A percentile compares a stretch with the other conserved stretches of the same genome.
These are phyloP conservation scores for Cotesia chilonis DNA, from an alignment of 1,140 invertebrate genomes.

Conservation along the genomic window DNA sequence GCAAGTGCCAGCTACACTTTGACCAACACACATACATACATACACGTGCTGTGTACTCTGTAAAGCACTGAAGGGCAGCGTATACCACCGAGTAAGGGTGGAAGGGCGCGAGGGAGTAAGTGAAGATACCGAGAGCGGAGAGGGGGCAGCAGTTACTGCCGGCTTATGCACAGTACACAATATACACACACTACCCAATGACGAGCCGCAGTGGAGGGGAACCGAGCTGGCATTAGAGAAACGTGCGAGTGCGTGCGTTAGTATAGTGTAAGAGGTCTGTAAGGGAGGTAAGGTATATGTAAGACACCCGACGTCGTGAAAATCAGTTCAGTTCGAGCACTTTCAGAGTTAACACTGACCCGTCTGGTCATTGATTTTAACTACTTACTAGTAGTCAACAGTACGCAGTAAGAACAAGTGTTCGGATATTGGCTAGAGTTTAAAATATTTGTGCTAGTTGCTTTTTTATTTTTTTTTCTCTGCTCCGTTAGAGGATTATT, in stretches of 20 bases:
- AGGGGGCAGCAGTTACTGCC: conserved; percentile 26
- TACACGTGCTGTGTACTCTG: too few relatives aligned
- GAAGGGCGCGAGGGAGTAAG: conserved; percentile 2
- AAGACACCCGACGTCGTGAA: conserved; percentile 4
- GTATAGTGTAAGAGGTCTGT: too few relatives aligned
- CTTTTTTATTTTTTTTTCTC: too few relatives aligned
- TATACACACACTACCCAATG: conserved; percentile 9
- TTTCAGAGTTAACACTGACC: conserved; percentile 25
- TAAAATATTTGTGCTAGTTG: too few relatives aligned
- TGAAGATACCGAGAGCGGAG: conserved; percentile 7
- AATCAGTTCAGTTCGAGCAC: conserved; percentile 43
- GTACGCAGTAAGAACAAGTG: too few relatives aligned
- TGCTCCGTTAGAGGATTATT: too few relatives aligned
- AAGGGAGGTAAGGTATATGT: too few relatives aligned
- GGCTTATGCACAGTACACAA: conserved; percentile 12
- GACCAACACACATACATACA: too few relatives aligned
- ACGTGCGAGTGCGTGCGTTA: conserved; percentile 12
- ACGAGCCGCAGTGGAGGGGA: too few relatives aligned
- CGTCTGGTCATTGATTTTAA: neutral
- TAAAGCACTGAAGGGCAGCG: too few relatives aligned
- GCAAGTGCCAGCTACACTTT: conserved; percentile 23
- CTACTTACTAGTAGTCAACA: too few relatives aligned
- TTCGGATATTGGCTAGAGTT: too few relatives aligned
- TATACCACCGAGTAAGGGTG: neutral
- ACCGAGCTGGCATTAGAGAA: neutral